A percentile compares a stretch with the other conserved stretches of the same genome.
phyloP scores from a whole-genome alignment of 2,113 vertebrate genomes.

The Laticauda colubrina region DNA sequence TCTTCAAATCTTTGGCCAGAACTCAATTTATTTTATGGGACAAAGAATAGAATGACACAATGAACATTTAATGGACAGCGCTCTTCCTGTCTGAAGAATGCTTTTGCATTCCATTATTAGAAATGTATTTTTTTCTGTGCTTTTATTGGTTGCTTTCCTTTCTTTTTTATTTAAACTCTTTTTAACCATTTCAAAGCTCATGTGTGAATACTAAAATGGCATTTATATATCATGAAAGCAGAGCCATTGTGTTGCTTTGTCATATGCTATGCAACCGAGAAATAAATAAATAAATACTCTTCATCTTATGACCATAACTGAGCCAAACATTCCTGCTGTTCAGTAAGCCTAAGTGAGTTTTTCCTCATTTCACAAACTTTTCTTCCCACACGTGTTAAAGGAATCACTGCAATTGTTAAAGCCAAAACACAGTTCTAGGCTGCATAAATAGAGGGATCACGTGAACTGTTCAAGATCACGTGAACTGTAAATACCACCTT shows the following conservation, averaged over 20 bases:
- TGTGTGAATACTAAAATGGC: background rate
- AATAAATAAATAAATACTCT: background rate
- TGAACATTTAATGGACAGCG: background rate
- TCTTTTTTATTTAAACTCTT: background rate
- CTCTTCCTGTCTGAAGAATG: background rate
- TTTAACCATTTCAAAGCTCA: background rate
- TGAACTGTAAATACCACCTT: too few species aligned
- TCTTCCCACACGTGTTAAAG: too few species aligned
- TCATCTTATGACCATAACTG: too few species aligned
- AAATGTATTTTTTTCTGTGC: background rate
- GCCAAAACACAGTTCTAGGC: too few species aligned
- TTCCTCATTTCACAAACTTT: too few species aligned
- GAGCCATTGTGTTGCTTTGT: background rate
- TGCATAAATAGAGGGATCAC: too few species aligned
- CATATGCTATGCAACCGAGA: background rate
- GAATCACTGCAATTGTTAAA: too few species aligned
- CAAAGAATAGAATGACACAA: background rate
- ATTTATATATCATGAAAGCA: background rate
- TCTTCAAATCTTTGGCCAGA: slow-evolving; percentile 4
- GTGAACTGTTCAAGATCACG: too few species aligned
- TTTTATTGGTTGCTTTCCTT: background rate
- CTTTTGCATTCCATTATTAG: slow-evolving; percentile 7
- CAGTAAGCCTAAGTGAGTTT: too few species aligned
- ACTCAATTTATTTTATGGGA: slow-evolving; percentile 12
- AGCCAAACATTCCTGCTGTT: too few species aligned